Evolutionary conservation across 2,888 invertebrate species (phyloP).

Genomic region (Stenurella melanura): DNA sequence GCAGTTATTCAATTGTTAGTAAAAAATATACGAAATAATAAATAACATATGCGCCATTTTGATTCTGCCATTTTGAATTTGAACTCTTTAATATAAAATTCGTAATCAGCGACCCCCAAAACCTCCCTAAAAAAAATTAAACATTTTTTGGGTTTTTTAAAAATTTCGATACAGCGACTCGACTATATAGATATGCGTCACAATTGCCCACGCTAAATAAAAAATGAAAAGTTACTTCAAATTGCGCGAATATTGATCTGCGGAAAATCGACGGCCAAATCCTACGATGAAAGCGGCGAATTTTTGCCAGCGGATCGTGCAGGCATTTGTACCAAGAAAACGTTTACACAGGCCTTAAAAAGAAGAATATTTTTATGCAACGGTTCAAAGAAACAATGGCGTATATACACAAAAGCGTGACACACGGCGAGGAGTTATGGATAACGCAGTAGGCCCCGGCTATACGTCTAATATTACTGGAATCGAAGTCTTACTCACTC

Average conservation of each 20-base stretch:
- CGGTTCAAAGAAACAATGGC: slow-evolving; percentile 22
- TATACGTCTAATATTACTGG: slow-evolving; percentile 22
- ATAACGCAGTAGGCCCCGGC: not conserved
- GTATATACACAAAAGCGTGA: slow-evolving; percentile 21
- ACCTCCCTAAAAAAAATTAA: too few relatives aligned
- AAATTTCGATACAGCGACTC: too few relatives aligned
- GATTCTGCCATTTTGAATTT: too few relatives aligned
- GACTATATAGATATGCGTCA: not conserved
- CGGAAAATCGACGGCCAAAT: not conserved
- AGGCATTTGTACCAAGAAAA: slow-evolving; percentile 21
- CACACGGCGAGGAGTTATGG: slow-evolving; percentile 18
- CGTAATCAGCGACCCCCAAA: too few relatives aligned
- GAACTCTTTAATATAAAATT: too few relatives aligned
- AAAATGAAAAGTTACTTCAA: not conserved
- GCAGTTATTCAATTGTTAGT: too few relatives aligned
- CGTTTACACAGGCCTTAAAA: slow-evolving; percentile 13
- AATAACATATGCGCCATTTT: too few relatives aligned
- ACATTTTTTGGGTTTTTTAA: too few relatives aligned
- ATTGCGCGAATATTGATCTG: not conserved
- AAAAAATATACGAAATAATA: too few relatives aligned
- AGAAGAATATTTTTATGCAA: slow-evolving; percentile 24
- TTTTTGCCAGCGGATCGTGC: slow-evolving; percentile 5
- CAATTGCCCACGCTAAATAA: not conserved
- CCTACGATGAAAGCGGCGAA: not conserved
- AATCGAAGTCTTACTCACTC: slow-evolving; percentile 26